These are phyloP conservation scores for Xenopus borealis DNA, from an alignment of 2,113 vertebrate genomes.

Conservation along the genomic window DNA sequence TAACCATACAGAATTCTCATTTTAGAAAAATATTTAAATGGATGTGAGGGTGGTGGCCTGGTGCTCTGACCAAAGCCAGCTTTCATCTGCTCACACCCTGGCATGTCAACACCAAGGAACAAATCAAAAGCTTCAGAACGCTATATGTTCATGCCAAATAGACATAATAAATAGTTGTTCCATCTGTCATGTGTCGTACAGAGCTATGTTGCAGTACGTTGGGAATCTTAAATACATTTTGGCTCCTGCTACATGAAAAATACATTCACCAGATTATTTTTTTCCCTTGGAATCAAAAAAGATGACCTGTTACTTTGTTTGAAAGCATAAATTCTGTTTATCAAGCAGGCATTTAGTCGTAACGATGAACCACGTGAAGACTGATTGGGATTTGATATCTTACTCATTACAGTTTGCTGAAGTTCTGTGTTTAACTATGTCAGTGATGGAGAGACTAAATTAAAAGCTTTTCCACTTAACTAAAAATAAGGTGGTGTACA, in stretches of 20 bases:
- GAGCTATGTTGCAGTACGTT: conserved; percentile 43
- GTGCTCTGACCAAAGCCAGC: conserved; percentile 20
- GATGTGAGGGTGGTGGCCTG: conserved; percentile 2
- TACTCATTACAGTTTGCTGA: conserved; percentile 9
- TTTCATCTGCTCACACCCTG: conserved; percentile 49
- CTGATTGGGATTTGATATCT: conserved; percentile 20
- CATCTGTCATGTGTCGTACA: conserved; percentile 43
- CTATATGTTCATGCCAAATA: conserved; percentile 23
- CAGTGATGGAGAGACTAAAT: not conserved
- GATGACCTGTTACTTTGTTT: conserved; percentile 2
- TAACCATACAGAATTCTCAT: not conserved
- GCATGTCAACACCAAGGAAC: conserved; percentile 27
- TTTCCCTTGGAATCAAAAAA: conserved; percentile 11
- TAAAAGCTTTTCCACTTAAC: not conserved
- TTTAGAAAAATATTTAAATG: not conserved
- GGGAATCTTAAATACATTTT: conserved; percentile 36
- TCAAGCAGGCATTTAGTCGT: not conserved
- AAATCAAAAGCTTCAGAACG: conserved; percentile 38
- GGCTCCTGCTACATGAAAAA: conserved; percentile 42
- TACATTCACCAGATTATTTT: conserved; percentile 41
- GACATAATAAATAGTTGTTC: conserved; percentile 46
- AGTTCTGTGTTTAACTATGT: conserved; percentile 20
- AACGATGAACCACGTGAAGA: not conserved
- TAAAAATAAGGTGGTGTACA: too few relatives aligned
- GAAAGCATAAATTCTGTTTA: not conserved